Evolutionary conservation across 2,113 vertebrate genomes (phyloP), one percentile per base, ranked within the genome.

Genomic region (Phasianus colchicus): DNA sequence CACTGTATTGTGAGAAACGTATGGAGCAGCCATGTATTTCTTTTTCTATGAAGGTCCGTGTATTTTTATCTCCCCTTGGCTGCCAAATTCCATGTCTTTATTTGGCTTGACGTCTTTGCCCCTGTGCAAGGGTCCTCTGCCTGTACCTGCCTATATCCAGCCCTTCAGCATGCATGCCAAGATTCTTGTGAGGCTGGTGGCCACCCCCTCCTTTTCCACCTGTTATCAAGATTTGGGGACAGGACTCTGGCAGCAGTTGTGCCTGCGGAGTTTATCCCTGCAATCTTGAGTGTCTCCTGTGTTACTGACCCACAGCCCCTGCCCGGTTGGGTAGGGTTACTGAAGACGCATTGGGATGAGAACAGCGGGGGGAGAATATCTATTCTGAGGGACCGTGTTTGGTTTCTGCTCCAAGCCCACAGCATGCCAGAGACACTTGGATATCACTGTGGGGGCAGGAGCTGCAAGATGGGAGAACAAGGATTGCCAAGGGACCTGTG

Each of bases 371-470:
- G 42, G 63, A 69, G 47, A 5, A 3, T 88, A 61, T 92, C 94
- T 98, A 95, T 97, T 97, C 87, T 93, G 74, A 93, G 97, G 92
- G 76, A 19, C 63, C 1, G 94, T 95, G 24, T 97, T 89, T 3
- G 15, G 91, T 97, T 97, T 94, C 96, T 1, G 6, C 88, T 71
- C 52, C 8, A 29, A 90, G 61, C 72, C 77, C 38, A 20, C 8
- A 13, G 67, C 89, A 40, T 96, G 89, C 95, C 85, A 76, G 69
- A 95, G 92, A 88, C 6, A 0, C 83, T 91, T 7, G 64, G 43
- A 67, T 71, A 32, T 79, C 2, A 6, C 66, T 76, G 90, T 38
- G 24, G 30, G 42, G 25, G 19, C 43, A 64, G 69, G 15, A 48
- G 24, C 42, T 61, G 42, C 57, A 47, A 67, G 73, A 20, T 10